Evolutionary conservation across 2,113 vertebrate genomes (phyloP).

Genomic region (Ranitomeya variabilis): DNA sequence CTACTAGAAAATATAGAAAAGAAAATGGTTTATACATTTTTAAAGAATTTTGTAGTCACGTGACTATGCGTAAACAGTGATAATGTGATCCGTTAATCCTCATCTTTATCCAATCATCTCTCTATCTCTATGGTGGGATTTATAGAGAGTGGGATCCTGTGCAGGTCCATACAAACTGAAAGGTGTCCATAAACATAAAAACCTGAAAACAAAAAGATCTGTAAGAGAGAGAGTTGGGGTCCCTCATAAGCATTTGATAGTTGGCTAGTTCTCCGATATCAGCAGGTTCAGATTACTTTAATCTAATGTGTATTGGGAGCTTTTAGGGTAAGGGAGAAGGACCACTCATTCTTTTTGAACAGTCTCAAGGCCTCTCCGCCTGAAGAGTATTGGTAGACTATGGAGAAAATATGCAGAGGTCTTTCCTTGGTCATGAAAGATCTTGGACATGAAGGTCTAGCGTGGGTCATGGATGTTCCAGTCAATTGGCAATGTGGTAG

Average conservation of each 20-base stretch:
- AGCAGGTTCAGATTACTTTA: no score
- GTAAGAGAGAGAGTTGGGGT: no score
- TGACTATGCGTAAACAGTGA: background rate
- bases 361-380: background rate
- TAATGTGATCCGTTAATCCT: background rate
- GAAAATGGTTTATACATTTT: background rate
- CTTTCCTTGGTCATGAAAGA: background rate
- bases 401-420: background rate
- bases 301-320: no score
- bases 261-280: no score
- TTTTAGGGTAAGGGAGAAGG: no score
- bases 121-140: background rate
- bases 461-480: no score
- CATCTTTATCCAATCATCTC: background rate
- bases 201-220: no score
- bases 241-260: no score
- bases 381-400: background rate
- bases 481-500: no score
- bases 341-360: background rate
- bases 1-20: background rate
- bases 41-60: background rate
- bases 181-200: no score
- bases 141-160: background rate
- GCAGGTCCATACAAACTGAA: background rate
- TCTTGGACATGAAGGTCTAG: no score